Evolutionary conservation across 1,140 invertebrate species (phyloP).

Genomic region (Sinella curviseta): DNA sequence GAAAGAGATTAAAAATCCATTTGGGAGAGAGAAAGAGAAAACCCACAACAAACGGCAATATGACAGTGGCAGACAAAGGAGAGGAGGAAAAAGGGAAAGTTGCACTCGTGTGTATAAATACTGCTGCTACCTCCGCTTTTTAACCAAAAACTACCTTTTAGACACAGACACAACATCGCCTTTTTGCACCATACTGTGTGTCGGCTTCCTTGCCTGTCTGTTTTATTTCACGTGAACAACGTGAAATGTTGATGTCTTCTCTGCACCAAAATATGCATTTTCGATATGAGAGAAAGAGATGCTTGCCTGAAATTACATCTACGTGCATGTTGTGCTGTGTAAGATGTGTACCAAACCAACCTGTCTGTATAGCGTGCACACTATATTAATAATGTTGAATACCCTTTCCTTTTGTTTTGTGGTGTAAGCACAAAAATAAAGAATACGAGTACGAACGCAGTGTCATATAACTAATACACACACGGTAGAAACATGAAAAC

Average conservation of each 20-base stretch:
- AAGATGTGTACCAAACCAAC: too few species aligned
- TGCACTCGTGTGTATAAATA: background rate
- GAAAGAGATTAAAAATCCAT: slow-evolving; percentile 47
- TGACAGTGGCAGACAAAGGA: slow-evolving; percentile 8
- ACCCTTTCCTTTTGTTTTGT: too few species aligned
- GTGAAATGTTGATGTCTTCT: background rate
- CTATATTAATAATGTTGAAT: too few species aligned
- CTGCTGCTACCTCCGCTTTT: too few species aligned
- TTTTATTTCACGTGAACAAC: background rate
- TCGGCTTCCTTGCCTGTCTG: background rate
- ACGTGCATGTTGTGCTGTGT: too few species aligned
- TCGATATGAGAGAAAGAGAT: too few species aligned
- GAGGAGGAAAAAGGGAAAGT: background rate
- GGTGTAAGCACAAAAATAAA: too few species aligned
- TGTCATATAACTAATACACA: too few species aligned
- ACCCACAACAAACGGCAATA: background rate
- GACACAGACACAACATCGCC: background rate
- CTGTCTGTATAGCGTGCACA: too few species aligned
- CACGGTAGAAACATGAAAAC: too few species aligned
- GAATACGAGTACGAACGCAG: too few species aligned
- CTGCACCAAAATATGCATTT: background rate
- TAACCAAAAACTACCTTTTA: background rate
- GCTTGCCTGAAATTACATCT: too few species aligned
- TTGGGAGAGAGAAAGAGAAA: background rate
- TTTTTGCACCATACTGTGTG: slow-evolving; percentile 2